Base-by-base conservation (phyloP, 2,888 invertebrate genomes). In the Galerucella calmariensis region DNA sequence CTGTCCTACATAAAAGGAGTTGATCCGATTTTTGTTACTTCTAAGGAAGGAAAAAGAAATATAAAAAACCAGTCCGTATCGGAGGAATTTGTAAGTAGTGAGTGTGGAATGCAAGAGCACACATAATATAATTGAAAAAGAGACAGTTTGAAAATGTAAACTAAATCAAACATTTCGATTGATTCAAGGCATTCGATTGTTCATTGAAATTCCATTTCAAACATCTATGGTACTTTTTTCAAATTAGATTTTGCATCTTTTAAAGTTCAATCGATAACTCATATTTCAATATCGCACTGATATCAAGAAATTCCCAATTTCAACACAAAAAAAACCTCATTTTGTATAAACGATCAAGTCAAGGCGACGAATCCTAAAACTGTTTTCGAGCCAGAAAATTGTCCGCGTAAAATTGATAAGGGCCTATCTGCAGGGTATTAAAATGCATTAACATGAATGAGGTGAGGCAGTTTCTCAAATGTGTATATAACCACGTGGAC, bases 371-470 rank as follows among this genome's bases (percentile, higher is more conserved):
- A 41, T 62, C 62, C 62, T 27, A 35, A 62, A 62, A 62, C 62
- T 11, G 41, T 62, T 62, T 62, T 44, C 56, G 66, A 58, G 56
- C 58, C 53, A 58, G 20, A 71, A 66, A 71, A 71, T 27, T 20
- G 65, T 65, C 48, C 56, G 56, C 71, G 58, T 72, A 72, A 72
- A 72, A 72, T 59, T 72, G 72, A 72, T 72, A 72, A 72, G 66
- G 35, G 46, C 59, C 67, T 72, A 72, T 72, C 72, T 72, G 72
- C 8, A 16, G 51, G 65, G 72, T 72, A 72, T 72, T 72, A 72
- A 72, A 66, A 72, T 72, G 66, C 72, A 72, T 72, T 66, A 72
- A 66, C 59, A 72, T 72, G 72, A 72, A 72, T 72, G 48, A 67
- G 66, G 66, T 59, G 59, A 66, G 11, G 41, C 14, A 58, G 35